Evolutionary conservation across 2,888 invertebrate genomes (phyloP).

Genomic region (Orgyia antiqua): DNA sequence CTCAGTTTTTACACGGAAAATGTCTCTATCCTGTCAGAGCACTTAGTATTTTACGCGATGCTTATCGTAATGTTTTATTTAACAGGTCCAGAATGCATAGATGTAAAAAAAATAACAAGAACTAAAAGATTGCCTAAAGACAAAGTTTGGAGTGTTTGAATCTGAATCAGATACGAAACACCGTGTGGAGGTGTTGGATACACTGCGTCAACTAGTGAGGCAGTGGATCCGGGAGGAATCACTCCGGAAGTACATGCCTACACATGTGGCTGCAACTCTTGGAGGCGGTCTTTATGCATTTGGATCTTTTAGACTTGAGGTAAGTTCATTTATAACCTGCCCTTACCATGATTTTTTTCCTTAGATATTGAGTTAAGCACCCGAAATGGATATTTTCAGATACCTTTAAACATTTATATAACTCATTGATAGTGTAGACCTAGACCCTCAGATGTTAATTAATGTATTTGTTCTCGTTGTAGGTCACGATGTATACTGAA

Average conservation of each 20-base stretch:
- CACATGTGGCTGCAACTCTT: slow-evolving; percentile 91
- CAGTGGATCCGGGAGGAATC: slow-evolving; percentile 97
- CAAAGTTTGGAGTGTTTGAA: slow-evolving; percentile 94
- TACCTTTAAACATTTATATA: no score
- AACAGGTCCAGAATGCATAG: slow-evolving; percentile 85
- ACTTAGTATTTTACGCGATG: no score
- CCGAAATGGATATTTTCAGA: no score
- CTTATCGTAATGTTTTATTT: no score
- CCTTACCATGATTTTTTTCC: no score
- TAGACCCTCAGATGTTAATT: no score
- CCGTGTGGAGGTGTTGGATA: slow-evolving; percentile 89
- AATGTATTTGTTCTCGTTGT: no score
- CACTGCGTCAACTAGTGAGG: slow-evolving; percentile 93
- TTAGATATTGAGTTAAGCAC: no score
- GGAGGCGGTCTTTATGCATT: slow-evolving; percentile 99
- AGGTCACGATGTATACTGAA: slow-evolving; percentile 98
- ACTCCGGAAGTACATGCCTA: slow-evolving; percentile 93
- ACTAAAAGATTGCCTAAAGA: slow-evolving; percentile 86
- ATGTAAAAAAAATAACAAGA: slow-evolving; percentile 86
- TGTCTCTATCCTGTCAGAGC: no score
- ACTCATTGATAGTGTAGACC: no score
- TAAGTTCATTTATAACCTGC: no score
- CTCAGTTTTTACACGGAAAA: no score
- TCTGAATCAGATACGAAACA: slow-evolving; percentile 93
- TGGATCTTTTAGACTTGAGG: slow-evolving; percentile 96